Evolutionary conservation across 2,888 invertebrate species (phyloP).

Genomic region (Lamellibrachia satsuma): DNA sequence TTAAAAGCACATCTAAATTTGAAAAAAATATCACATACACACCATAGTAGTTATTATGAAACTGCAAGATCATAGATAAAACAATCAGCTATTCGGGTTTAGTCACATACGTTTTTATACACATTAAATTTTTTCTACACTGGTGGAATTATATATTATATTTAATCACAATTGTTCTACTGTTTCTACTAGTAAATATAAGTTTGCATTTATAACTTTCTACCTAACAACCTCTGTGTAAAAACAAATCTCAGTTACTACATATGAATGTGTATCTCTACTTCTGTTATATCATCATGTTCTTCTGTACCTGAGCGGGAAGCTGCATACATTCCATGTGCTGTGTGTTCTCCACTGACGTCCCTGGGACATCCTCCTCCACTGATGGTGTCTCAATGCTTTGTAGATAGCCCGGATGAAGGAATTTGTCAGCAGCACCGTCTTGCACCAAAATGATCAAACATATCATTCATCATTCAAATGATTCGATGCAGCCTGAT

Average conservation of each 20-base stretch:
- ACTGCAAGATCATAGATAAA: not conserved
- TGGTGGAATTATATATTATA: not conserved
- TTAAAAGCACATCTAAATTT: too few species aligned
- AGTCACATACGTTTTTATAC: too few species aligned
- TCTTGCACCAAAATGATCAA: not conserved
- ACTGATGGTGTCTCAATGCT: not conserved
- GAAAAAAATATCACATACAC: too few species aligned
- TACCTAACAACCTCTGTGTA: not conserved
- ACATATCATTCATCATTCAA: not conserved
- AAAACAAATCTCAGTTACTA: not conserved
- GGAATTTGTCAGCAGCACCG: not conserved
- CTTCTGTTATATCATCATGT: not conserved
- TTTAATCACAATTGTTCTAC: not conserved
- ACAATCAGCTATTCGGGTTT: too few species aligned
- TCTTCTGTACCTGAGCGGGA: not conserved
- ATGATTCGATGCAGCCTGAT: not conserved
- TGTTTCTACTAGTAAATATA: not conserved
- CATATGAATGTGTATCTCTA: conserved; percentile 8
- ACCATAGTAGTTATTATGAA: too few species aligned
- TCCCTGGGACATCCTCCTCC: not conserved
- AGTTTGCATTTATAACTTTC: not conserved
- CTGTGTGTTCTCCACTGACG: not conserved
- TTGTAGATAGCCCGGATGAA: not conserved
- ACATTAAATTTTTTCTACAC: too few species aligned
- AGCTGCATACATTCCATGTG: not conserved